phyloP scores from a whole-genome alignment of 2,113 vertebrate species.

The Perca flavescens region DNA sequence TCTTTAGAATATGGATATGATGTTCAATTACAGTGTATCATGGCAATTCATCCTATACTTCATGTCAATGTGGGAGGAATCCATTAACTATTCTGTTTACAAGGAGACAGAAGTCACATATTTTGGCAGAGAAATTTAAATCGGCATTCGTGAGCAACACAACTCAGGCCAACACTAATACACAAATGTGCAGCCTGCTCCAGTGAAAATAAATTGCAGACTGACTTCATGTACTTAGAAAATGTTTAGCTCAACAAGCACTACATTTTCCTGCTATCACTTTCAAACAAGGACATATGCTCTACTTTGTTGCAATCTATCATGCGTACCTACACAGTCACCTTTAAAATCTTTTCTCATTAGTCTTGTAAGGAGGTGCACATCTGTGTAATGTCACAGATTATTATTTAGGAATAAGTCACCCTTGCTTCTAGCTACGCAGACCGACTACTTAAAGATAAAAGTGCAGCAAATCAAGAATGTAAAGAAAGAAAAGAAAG shows the following conservation, averaged over 20 bases:
- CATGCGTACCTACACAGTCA: background rate
- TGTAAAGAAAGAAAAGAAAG: background rate
- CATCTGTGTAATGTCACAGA: constrained; percentile 6
- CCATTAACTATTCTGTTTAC: constrained; percentile 50
- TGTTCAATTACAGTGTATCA: constrained; percentile 63
- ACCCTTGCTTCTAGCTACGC: background rate
- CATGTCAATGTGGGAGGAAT: constrained; percentile 66
- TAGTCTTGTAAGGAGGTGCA: background rate
- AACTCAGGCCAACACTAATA: constrained; percentile 15
- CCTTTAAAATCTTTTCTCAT: background rate
- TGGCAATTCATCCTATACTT: constrained; percentile 45
- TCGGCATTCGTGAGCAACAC: constrained; percentile 27
- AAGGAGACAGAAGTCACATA: constrained; percentile 32
- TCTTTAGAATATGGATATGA: constrained; percentile 58
- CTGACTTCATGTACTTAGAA: constrained; percentile 34
- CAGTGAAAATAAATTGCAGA: constrained; percentile 27
- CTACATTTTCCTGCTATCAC: constrained; percentile 4
- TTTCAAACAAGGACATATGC: constrained; percentile 12
- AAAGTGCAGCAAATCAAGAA: background rate
- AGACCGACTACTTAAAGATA: background rate
- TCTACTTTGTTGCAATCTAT: constrained; percentile 17
- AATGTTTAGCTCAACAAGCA: constrained; percentile 17
- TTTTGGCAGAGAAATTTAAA: constrained; percentile 32
- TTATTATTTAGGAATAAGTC: background rate
- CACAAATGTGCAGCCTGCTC: background rate